Evolutionary conservation across 2,797 vertebrate species (phyloP).

Genomic region (Phrynocephalus guinanensis): DNA sequence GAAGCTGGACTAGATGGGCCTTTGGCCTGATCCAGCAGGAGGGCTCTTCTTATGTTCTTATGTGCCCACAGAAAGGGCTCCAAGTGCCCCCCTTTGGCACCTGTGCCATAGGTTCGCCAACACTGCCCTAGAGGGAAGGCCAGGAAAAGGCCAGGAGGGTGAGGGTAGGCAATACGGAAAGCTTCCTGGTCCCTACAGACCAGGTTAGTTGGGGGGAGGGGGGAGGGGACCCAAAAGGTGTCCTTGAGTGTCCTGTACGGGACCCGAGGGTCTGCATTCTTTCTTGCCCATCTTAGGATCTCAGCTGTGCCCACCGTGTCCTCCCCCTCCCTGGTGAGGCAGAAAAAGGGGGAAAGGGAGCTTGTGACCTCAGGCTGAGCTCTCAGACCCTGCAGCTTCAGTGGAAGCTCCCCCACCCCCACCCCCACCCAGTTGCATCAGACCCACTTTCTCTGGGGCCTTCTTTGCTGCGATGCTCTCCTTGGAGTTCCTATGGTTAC

Average conservation of each 20-base stretch:
- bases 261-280: no score
- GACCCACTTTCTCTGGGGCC: neutral
- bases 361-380: neutral
- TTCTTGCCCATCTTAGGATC: no score
- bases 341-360: neutral
- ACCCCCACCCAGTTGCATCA: no score
- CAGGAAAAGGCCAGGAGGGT: neutral
- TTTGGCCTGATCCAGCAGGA: no score
- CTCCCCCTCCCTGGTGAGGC: no score
- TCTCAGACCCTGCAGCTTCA: neutral
- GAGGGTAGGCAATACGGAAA: neutral
- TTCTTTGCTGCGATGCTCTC: neutral
- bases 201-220: no score
- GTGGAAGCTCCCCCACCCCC: neutral
- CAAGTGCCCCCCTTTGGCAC: no score
- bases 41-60: no score
- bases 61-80: no score
- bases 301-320: neutral
- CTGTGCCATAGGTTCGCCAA: no score
- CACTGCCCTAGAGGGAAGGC: no score
- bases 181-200: neutral
- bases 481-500: constrained; percentile 36
- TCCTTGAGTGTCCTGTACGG: neutral
- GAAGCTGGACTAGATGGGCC: no score
- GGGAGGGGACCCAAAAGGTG: neutral